Base-by-base conservation (phyloP, 2,113 vertebrate genomes). In the Capreolus pygargus region DNA sequence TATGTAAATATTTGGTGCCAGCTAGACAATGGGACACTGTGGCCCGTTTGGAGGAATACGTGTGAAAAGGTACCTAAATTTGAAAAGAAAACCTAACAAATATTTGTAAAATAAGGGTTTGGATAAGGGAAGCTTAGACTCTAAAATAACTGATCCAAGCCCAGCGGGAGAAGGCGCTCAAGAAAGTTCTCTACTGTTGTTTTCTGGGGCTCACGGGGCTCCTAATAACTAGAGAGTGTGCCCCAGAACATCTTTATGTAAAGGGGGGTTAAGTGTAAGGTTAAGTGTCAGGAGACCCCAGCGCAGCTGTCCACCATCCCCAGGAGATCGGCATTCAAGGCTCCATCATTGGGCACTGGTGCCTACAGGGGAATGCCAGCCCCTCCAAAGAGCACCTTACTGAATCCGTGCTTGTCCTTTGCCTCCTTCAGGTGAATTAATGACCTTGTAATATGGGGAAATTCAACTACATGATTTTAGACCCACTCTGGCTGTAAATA, bases 241-340 rank as follows among this genome's bases (percentile, higher is more conserved):
- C 17, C 61, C 33, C 27, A 7, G 30, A 50, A 50, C 47, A 50
- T 50, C 12, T 50, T 14, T 50, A 50, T 50, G 47, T 50, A 50
- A 50, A 50, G 27, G 27, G 39, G 23, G 6, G 25, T 86, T 16
- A 7, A n/a, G 50, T 23, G 39, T 19, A 27, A 70, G 16, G 5
- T 4, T 14, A 4, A 5, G 17, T 21, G n/a, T 85, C 28, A 3
- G 54, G 25, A 30, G 39, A 14, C 39, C 57, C 6, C 15, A 30
- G 47, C 9, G 12, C 33, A 45, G 21, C 43, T 10, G 1, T 57
- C 27, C 81, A 23, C 58, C 9, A 4, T 5, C 58, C 58, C 39
- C n/a, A 52, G 21, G 17, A 0, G 4, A 5, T 4, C 55, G 14
- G 2, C 6, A 6, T 4, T 43, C 58, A 33, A 28, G 78, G 17